Evolutionary conservation across 2,113 vertebrate species (phyloP), one percentile per base, ranked within the genome.

Genomic region (Apodemus sylvaticus): DNA sequence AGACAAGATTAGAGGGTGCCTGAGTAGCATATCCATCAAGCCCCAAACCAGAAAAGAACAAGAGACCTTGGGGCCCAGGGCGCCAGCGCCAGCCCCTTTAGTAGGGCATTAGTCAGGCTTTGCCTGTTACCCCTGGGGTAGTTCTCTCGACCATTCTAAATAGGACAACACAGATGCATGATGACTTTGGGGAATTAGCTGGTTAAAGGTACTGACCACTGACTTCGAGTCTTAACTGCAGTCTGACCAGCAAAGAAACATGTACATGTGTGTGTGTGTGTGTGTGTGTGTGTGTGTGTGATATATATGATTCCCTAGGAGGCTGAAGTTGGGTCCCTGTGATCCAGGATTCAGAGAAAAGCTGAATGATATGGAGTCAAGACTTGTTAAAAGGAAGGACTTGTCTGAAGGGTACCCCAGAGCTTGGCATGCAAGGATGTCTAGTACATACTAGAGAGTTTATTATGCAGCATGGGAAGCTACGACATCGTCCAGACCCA

Each of bases 131-230:
- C 24, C 74, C 60, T 39, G 26, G 22, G 34, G 55, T 42, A 34
- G 81, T 90, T 66, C 62, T 60, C 89, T 77, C 81, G 53, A 66
- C 85, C 79, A 77, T 91, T 60, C 90, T 82, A 29, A 90, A 90
- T 16, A 53, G 94, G 89, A 77, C 58, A 39, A 91, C 91, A 78
- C 89, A 96, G 81, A 73, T n/a, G 31, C 31, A 42, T 74, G 91
- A 87, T 39, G 92, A 92, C 76, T 79, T 55, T 86, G 31, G 81
- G 92, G 94, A 95, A 78, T 60, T 79, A 62, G 94, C 68, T 68
- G 68, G 58, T 71, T 92, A 88, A 93, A 94, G 62, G n/a, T 55
- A 39, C 0, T 85, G 45, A 91, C 77, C n/a, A 91, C 71, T 92
- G 89, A 73, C 91, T 89, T 73, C 42, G 24, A 85, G 86, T 71